Percentiles rank a stretch among this genome's conserved stretches.
Conservation (phyloP, 2,888 invertebrate species). For the Nyleta sp. region DNA sequence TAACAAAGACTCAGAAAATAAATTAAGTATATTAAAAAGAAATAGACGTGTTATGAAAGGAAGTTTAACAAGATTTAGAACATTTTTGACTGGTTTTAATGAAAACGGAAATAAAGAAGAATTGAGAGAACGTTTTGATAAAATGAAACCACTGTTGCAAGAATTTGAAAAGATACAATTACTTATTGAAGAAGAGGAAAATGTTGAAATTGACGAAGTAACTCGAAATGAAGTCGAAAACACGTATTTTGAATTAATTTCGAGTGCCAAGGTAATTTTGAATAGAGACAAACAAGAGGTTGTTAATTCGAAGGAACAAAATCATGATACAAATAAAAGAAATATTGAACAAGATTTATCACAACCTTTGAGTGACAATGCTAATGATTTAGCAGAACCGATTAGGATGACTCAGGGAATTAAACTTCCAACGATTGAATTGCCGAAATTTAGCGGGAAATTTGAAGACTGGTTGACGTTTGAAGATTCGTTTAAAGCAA, state of each 20-base stretch:
- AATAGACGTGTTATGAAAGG: constrained; percentile 18
- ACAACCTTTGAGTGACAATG: no score
- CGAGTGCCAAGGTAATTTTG: not conserved
- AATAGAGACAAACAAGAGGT: no score
- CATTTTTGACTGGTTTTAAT: constrained; percentile 1
- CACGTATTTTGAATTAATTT: constrained; percentile 4
- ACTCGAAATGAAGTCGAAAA: constrained; percentile 4
- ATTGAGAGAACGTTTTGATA: not conserved
- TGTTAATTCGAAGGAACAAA: no score
- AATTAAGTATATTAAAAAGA: constrained; percentile 8
- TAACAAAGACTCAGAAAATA: not conserved
- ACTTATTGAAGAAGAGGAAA: not conserved
- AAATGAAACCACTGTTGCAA: constrained; percentile 4
- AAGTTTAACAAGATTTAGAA: not conserved
- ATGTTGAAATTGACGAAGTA: constrained; percentile 6
- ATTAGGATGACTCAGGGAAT: no score
- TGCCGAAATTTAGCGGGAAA: constrained; percentile 13
- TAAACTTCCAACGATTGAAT: constrained; percentile 14
- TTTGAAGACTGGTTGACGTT: constrained; percentile 21
- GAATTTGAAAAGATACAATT: constrained; percentile 12
- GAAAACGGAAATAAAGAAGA: not conserved
- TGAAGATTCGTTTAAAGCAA: constrained; percentile 21
- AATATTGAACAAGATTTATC: no score
- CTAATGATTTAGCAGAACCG: no score
- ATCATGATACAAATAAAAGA: no score